These are phyloP conservation scores for Gallinago undulata DNA, from an alignment of 2,113 vertebrate species.

Conservation along the genomic window DNA sequence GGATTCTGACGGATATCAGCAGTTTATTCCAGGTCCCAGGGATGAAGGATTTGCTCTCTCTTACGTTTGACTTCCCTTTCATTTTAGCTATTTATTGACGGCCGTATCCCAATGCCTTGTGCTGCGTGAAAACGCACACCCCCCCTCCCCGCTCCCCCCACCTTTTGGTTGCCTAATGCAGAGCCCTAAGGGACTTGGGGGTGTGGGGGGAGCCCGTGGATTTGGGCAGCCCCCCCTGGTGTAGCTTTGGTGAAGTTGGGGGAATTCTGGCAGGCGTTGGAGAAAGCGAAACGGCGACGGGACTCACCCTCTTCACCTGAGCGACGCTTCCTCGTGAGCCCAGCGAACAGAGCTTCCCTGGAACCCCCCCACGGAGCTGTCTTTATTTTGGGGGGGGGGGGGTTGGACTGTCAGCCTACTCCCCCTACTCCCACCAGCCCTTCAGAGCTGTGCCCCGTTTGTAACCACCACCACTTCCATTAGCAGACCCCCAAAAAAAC, in stretches of 20 bases:
- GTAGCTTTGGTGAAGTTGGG: neutral
- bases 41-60: neutral
- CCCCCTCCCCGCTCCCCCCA: neutral
- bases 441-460: neutral
- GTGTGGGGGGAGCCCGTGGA: neutral
- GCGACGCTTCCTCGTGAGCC: neutral
- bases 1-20: neutral
- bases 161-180: neutral
- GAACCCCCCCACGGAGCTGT: neutral
- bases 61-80: neutral
- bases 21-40: neutral
- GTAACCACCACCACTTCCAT: neutral
- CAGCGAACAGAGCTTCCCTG: neutral
- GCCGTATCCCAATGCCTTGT: neutral
- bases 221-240: neutral
- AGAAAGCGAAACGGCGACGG: neutral
- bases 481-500: neutral
- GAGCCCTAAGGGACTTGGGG: neutral
- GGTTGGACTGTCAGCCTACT: neutral
- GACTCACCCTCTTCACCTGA: neutral
- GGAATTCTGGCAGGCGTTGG: neutral
- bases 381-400: neutral
- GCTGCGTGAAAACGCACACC: neutral
- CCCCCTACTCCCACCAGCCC: rapidly evolving
- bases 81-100: constrained; percentile 62